phyloP scores from a whole-genome alignment of 2,113 vertebrate species.

The Furnarius figulus region DNA sequence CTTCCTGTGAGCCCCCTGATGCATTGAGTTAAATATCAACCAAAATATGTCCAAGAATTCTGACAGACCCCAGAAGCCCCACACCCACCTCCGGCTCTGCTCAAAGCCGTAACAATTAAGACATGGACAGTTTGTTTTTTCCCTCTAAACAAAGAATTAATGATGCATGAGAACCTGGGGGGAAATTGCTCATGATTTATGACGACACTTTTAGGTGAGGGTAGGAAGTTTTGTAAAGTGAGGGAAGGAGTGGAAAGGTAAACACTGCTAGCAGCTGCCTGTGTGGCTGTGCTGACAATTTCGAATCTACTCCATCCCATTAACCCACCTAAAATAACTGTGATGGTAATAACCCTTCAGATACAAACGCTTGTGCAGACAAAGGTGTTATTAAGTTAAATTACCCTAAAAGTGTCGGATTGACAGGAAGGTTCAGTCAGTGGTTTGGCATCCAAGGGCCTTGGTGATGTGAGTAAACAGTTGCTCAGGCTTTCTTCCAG shows the following conservation, averaged over 20 bases:
- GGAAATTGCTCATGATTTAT: conserved; percentile 67
- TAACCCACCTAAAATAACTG: conserved; percentile 85
- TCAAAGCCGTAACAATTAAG: conserved; percentile 68
- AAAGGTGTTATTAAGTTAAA: conserved; percentile 83
- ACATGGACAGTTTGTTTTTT: conserved; percentile 65
- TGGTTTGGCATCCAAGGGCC: conserved; percentile 70
- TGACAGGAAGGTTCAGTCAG: conserved; percentile 78
- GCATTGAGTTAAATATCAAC: conserved; percentile 45
- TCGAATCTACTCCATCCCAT: conserved; percentile 78
- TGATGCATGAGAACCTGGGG: conserved; percentile 48
- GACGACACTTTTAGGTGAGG: conserved; percentile 41
- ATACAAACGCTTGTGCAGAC: conserved; percentile 69
- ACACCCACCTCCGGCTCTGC: conserved; percentile 41
- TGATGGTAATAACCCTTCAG: conserved; percentile 82
- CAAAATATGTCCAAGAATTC: conserved; percentile 28
- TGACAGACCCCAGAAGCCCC: conserved; percentile 39
- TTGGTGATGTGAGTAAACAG: conserved; percentile 66
- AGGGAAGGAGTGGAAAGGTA: conserved; percentile 62
- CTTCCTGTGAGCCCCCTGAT: background rate
- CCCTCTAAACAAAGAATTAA: conserved; percentile 69
- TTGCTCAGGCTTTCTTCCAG: conserved; percentile 4
- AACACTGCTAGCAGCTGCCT: conserved; percentile 71
- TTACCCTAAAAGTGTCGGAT: conserved; percentile 80
- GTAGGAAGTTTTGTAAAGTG: conserved; percentile 67
- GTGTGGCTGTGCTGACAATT: conserved; percentile 70